Percentiles rank a stretch among this genome's conserved stretches.
phyloP scores from a whole-genome alignment of 1,140 invertebrate species.

The Apis mellifera region DNA sequence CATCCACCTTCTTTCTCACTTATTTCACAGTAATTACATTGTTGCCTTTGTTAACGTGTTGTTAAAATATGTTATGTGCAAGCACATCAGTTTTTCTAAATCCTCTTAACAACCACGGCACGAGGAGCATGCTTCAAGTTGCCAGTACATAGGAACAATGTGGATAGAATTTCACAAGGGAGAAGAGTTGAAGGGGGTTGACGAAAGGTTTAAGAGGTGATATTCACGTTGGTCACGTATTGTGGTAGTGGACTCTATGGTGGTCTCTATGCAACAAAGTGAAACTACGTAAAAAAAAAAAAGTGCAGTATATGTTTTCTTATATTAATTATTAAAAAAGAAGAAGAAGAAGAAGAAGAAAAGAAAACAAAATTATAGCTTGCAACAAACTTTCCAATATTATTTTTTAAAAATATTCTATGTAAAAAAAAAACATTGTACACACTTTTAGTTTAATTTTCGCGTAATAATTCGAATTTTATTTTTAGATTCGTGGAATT shows the following conservation, averaged over 20 bases:
- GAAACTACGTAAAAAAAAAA: no score
- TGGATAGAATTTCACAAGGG: slow-evolving; percentile 43
- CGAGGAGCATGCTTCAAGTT: not conserved
- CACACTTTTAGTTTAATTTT: no score
- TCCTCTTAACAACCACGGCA: not conserved
- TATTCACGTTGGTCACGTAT: slow-evolving; percentile 74
- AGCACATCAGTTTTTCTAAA: slow-evolving; percentile 1
- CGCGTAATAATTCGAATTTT: no score
- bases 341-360: no score
- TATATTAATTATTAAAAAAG: not conserved
- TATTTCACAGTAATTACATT: no score
- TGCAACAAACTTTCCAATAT: no score
- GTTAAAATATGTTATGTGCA: slow-evolving; percentile 2
- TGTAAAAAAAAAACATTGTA: no score
- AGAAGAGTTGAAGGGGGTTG: not conserved
- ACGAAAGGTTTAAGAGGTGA: slow-evolving; percentile 30
- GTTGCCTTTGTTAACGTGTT: not conserved
- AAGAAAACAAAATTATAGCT: no score
- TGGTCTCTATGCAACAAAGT: slow-evolving; percentile 62
- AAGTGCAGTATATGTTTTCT: no score
- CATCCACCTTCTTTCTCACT: not conserved
- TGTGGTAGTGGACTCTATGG: slow-evolving; percentile 60
- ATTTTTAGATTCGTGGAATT: no score
- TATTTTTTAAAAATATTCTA: no score
- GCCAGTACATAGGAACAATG: not conserved